Conservation (phyloP, 2,797 vertebrate species). For the Gymnocypris eckloni region DNA sequence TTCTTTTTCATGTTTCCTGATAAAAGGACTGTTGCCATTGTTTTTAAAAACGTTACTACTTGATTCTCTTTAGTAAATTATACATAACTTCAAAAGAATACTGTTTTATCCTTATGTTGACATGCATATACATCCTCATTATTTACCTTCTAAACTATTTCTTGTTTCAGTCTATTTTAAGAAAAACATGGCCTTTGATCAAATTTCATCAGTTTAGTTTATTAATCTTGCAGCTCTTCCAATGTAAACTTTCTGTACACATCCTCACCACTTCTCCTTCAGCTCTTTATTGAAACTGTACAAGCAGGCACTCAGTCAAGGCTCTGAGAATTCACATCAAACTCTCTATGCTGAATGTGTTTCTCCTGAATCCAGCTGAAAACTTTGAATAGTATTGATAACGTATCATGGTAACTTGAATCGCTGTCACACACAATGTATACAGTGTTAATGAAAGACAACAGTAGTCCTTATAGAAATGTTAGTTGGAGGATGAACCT, state of each 20-base stretch:
- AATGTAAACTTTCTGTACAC: conserved; percentile 31
- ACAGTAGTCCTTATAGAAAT: not conserved
- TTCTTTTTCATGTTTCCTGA: conserved; percentile 13
- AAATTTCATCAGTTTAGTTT: conserved; percentile 20
- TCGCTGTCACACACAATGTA: not conserved
- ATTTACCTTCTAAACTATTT: not conserved
- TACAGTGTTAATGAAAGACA: not conserved
- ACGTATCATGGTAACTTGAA: conserved; percentile 2
- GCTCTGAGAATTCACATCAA: conserved; percentile 32
- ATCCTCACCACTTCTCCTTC: not conserved
- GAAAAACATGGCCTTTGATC: not conserved
- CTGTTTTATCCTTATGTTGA: not conserved
- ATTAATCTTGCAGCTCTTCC: conserved; percentile 11
- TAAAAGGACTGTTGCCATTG: not conserved
- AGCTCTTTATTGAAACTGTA: not conserved
- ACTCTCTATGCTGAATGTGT: not conserved
- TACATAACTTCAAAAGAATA: not conserved
- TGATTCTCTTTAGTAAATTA: conserved; percentile 5
- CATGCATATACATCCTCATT: not conserved
- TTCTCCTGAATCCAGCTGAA: not conserved
- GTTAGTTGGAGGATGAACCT: not conserved
- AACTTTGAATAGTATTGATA: conserved; percentile 24
- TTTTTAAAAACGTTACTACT: not conserved
- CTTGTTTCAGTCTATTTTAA: not conserved
- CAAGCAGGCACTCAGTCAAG: conserved; percentile 31